These are phyloP conservation scores for Channa striata DNA, from an alignment of 2,797 vertebrate species.

Conservation along the genomic window DNA sequence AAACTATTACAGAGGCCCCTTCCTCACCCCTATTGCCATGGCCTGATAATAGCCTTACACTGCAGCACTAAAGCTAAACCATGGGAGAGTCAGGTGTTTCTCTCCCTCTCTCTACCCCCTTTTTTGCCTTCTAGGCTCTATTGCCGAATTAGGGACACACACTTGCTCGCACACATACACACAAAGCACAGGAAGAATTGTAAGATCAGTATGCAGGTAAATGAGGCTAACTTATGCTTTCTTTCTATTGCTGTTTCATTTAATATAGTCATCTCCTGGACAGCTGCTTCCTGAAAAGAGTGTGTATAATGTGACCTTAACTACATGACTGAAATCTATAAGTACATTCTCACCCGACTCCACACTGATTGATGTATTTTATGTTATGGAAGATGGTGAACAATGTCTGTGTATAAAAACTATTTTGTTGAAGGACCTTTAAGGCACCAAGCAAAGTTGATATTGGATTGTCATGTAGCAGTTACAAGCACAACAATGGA, in stretches of 20 bases:
- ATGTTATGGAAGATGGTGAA: neutral
- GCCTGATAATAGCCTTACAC: slow-evolving; percentile 83
- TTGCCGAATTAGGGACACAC: slow-evolving; percentile 67
- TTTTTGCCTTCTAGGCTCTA: slow-evolving; percentile 67
- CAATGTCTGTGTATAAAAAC: neutral
- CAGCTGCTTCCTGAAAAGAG: slow-evolving; percentile 15
- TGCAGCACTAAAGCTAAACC: slow-evolving; percentile 69
- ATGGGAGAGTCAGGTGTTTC: slow-evolving; percentile 67
- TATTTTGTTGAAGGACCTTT: slow-evolving; percentile 2
- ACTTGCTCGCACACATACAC: slow-evolving; percentile 19
- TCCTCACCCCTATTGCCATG: slow-evolving; percentile 82
- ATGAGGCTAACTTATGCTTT: slow-evolving; percentile 29
- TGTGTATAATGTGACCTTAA: slow-evolving; percentile 23
- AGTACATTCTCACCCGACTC: neutral
- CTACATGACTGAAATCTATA: slow-evolving; percentile 7
- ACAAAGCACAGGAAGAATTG: slow-evolving; percentile 29
- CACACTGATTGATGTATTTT: neutral
- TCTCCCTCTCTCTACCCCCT: slow-evolving; percentile 53
- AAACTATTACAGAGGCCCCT: slow-evolving; percentile 85
- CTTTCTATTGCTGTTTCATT: slow-evolving; percentile 20
- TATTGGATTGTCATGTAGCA: slow-evolving; percentile 6
- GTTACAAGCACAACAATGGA: neutral
- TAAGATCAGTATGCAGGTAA: slow-evolving; percentile 35
- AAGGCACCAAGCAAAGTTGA: slow-evolving; percentile 2
- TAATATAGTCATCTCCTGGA: neutral